phyloP scores from a whole-genome alignment of 2,797 vertebrate species.

The Dermochelys coriacea region DNA sequence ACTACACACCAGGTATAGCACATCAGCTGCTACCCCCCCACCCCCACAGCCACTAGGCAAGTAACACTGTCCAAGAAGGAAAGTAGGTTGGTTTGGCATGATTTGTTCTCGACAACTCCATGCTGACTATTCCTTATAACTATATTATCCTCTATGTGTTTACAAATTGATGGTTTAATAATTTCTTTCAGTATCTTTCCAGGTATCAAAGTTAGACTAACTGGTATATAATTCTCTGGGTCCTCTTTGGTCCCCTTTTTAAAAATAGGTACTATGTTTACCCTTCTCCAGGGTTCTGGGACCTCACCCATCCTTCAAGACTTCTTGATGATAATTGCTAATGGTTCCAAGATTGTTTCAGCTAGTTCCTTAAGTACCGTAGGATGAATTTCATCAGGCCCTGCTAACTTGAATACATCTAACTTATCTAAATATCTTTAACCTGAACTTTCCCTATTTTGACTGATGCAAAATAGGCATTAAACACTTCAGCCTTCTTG shows the following conservation, averaged over 20 bases:
- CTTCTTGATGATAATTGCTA: not conserved
- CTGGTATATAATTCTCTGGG: not conserved
- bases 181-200: no score
- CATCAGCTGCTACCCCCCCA: not conserved
- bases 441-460: not conserved
- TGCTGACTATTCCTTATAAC: not conserved
- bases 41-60: not conserved
- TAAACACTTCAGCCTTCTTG: not conserved
- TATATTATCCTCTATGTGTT: not conserved
- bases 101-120: not conserved
- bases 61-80: not conserved
- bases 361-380: not conserved
- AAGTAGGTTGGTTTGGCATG: not conserved
- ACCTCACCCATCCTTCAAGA: not conserved
- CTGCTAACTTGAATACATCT: not conserved
- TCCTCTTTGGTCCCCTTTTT: not conserved
- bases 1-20: not conserved
- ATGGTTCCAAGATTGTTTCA: not conserved
- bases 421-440: not conserved
- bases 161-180: no score
- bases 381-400: not conserved
- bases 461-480: not conserved
- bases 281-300: not conserved
- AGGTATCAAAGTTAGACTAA: not conserved
- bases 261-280: not conserved